A percentile compares a stretch with the other conserved stretches of the same genome.
Conservation (phyloP, 2,113 vertebrate species). For the Columba janthina region DNA sequence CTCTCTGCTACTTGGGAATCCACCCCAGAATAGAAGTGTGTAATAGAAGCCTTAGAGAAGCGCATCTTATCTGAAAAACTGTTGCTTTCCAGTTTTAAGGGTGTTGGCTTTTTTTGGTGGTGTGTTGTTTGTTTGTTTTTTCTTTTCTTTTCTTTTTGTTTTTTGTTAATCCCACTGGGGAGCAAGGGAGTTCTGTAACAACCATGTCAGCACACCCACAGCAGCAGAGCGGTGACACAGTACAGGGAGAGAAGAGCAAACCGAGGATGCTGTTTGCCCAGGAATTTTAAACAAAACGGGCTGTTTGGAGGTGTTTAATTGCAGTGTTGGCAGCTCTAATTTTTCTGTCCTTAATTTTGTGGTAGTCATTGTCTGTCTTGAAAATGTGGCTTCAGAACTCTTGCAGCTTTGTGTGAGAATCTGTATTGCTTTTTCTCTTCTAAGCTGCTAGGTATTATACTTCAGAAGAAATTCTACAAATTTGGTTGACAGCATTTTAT, state of each 20-base stretch:
- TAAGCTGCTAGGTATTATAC: neutral
- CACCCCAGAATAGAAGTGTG: rapidly evolving
- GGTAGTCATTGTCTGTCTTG: neutral
- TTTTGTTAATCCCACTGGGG: neutral
- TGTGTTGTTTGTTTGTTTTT: neutral
- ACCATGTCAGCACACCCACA: neutral
- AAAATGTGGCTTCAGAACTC: neutral
- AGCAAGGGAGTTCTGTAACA: neutral
- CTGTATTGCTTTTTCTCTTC: neutral
- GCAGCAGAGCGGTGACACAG: neutral
- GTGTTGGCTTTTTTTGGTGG: no score
- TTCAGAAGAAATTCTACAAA: neutral
- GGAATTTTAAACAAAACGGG: neutral
- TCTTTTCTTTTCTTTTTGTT: no score
- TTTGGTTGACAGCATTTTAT: neutral
- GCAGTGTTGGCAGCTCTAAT: neutral
- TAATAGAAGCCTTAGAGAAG: neutral
- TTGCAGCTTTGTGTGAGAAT: neutral
- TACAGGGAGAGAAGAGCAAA: neutral
- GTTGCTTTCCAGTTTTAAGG: neutral
- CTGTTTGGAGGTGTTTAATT: neutral
- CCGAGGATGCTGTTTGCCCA: neutral
- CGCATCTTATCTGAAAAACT: neutral
- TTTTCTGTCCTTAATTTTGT: slow-evolving; percentile 5
- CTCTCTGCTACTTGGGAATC: neutral